phyloP scores from a whole-genome alignment of 2,113 vertebrate genomes.

The Anarhynchus alexandrinus region DNA sequence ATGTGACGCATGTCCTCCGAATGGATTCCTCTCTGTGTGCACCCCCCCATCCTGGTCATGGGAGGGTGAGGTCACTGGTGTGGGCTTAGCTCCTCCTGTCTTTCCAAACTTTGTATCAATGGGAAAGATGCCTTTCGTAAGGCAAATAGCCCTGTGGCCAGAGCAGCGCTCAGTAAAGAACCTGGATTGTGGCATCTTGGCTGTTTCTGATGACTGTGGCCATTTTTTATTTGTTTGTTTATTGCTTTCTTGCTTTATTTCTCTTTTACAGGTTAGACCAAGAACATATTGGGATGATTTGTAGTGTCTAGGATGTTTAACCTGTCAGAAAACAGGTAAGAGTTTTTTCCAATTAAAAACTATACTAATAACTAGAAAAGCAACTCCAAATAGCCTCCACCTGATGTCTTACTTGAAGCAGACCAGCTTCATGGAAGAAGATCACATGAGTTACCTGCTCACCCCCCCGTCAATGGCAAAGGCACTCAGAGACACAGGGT shows the following conservation, averaged over 20 bases:
- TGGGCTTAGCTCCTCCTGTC: neutral
- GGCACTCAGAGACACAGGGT: neutral
- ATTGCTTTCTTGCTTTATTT: neutral
- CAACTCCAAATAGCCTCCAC: neutral
- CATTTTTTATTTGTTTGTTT: neutral
- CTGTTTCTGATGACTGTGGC: neutral
- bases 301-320: neutral
- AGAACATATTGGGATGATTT: neutral
- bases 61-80: neutral
- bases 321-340: neutral
- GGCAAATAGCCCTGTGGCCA: neutral
- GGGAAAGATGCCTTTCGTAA: neutral
- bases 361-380: neutral
- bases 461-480: rapidly evolving
- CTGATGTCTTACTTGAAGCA: neutral
- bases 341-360: neutral
- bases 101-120: neutral
- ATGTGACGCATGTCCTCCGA: neutral
- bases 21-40: neutral
- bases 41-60: no score
- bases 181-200: neutral
- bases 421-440: neutral
- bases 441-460: neutral
- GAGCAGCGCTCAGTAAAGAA: neutral
- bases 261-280: neutral